These are phyloP conservation scores for Dendrophyllia cribrosa DNA, from an alignment of 64 coral and sea anemone genomes.

Conservation along the genomic window DNA sequence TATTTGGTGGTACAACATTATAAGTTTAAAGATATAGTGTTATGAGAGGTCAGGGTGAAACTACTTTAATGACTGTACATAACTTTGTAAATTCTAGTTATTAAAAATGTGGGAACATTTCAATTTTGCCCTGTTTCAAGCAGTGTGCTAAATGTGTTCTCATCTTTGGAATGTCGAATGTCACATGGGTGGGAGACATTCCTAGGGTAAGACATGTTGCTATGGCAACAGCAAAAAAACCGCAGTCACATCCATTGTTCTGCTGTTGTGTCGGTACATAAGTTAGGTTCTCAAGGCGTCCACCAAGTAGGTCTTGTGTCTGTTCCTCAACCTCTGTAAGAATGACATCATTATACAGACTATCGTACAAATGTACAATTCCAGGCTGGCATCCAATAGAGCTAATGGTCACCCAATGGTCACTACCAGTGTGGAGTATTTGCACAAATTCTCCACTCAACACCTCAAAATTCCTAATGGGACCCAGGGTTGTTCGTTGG, in stretches of 20 bases:
- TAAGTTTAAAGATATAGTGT: too few species aligned
- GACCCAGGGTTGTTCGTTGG: too few species aligned
- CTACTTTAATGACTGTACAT: too few species aligned
- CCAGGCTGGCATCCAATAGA: too few species aligned
- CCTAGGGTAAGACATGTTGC: conserved; percentile 14
- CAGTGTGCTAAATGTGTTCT: conserved; percentile 18
- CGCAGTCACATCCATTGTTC: conserved; percentile 49
- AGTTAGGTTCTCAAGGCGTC: not conserved
- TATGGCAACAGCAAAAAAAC: conserved; percentile 36
- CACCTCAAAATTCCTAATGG: too few species aligned
- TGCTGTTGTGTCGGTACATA: conserved; percentile 49
- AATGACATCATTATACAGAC: not conserved
- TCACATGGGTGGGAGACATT: not conserved
- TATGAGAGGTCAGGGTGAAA: too few species aligned
- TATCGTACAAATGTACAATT: not conserved
- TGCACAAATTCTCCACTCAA: too few species aligned
- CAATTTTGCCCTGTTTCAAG: conserved; percentile 3
- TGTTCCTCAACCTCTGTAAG: not conserved
- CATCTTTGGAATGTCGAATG: conserved; percentile 38
- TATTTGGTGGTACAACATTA: too few species aligned
- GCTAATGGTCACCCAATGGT: too few species aligned
- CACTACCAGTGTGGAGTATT: too few species aligned
- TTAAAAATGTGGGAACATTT: not conserved
- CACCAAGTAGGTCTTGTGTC: not conserved
- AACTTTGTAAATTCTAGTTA: too few species aligned